These are phyloP conservation scores for Eretmocerus hayati DNA, from an alignment of 2,888 invertebrate genomes.

Conservation along the genomic window DNA sequence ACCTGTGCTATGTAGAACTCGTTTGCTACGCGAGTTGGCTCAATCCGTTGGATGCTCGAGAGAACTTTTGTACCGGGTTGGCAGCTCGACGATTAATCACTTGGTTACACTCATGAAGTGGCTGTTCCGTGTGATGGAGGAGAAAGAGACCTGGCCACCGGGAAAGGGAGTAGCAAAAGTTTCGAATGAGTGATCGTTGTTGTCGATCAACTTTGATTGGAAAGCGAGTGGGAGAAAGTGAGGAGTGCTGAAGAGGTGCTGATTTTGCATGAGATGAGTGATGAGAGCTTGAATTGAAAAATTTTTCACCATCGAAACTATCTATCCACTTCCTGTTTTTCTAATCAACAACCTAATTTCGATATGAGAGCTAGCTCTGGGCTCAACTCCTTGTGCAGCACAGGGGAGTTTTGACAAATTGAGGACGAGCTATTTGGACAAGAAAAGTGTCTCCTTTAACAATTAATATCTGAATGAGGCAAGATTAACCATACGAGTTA, in stretches of 20 bases:
- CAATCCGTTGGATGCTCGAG: slow-evolving; percentile 11
- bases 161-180: neutral
- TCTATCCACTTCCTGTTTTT: too few relatives aligned
- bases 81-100: slow-evolving; percentile 14
- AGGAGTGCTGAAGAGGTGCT: neutral
- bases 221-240: neutral
- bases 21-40: slow-evolving; percentile 1
- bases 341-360: too few relatives aligned
- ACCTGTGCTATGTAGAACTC: too few relatives aligned
- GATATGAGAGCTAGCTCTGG: too few relatives aligned
- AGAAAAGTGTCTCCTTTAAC: too few relatives aligned
- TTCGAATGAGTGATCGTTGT: neutral
- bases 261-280: neutral
- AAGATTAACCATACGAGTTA: too few relatives aligned
- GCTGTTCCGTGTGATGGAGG: neutral
- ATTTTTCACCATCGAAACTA: too few relatives aligned
- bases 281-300: too few relatives aligned
- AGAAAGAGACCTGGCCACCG: neutral
- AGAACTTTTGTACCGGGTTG: slow-evolving; percentile 10
- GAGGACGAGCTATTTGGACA: too few relatives aligned
- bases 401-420: too few relatives aligned
- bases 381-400: too few relatives aligned
- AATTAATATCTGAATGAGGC: too few relatives aligned
- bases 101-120: neutral
- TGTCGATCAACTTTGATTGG: slow-evolving; percentile 3